Base-by-base conservation (phyloP, 1,140 invertebrate species). In the Drosophila bocki region DNA sequence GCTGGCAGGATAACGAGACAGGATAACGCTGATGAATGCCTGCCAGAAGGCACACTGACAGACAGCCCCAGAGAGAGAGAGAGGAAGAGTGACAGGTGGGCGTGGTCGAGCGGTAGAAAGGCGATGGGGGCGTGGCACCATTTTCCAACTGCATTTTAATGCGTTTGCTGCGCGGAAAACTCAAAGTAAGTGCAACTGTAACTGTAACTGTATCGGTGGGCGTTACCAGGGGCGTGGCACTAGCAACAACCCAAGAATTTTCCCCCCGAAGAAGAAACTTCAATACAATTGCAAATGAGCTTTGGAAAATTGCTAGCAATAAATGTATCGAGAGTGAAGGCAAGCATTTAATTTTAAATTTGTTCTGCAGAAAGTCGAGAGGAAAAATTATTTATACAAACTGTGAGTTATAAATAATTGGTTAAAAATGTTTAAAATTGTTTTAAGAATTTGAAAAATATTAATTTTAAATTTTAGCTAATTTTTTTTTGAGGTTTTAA, bases 1-100 rank as follows among this genome's bases (percentile, higher is more conserved):
- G n/a, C 75, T 39, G 45, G 42, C 35, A 76, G 83, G 82, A 80
- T 82, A 82, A 87, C 61, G 77, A 80, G 83, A 83, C 77, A 75
- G 84, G 72, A 79, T 82, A 86, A 79, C 78, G 54, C 79, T 86
- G 82, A 86, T 86, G 82, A 86, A 86, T 86, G 82, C 82, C 75
- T 56, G 60, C 42, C 59, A 50, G 69, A 37, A 22, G n/a, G 53
- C 22, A 15, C 32, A 26, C 26, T 33, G 17, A 47, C 35, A 29
- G 35, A 65, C 19, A 26, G 22, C 13, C 45, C 45, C 42, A 37
- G 0, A 37, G 35, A 37, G 35, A 37, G 41, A 42, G 45, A 2
- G 19, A 3, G 45, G 6, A 1, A 9, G 44, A 65, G 29, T 51
- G 54, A 44, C 57, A 42, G 50, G 41, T 54, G 50, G 44, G 69